Evolutionary conservation across 2,888 invertebrate genomes (phyloP), one percentile per base, ranked within the genome.

Genomic region (Uloborus plumipes): DNA sequence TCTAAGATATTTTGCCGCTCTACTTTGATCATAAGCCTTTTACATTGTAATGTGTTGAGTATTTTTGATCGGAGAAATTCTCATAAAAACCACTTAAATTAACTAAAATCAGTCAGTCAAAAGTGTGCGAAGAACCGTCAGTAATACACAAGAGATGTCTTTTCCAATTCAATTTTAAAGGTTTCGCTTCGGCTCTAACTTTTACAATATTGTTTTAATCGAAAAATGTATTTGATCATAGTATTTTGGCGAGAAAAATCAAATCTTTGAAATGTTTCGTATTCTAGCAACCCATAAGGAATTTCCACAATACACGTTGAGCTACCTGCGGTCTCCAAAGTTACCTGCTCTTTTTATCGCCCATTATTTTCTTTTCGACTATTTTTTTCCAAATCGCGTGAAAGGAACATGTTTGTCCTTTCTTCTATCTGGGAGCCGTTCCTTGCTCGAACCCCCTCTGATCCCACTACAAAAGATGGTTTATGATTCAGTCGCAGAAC

Each of bases 401-500:
- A 75, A 81, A 81, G 75, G 74, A 31, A 39, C 58, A 31, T 69
- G 73, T 81, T 81, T 74, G 74, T 64, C 39, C 74, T 49, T 59
- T 70, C 39, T 26, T 71, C 49, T 39, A 20, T 50, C 11, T 4
- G 59, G 71, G 22, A 61, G 39, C 39, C 39, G 9, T 39, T 39
- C 39, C 39, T 39, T 39, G 39, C 59, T 49, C 50, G 26, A 47
- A 62, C 61, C 67, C 70, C 47, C 64, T n/a, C 9, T 14, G 26
- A 55, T 20, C 61, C 39, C 55, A 18, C 49, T 11, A 20, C 74
- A 69, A 81, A 81, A 55, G 70, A 49, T 31, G 74, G 74, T 81
- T 70, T 81, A 75, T 81, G 69, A 75, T 74, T 81, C 80, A 49
- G 61, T 61, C 62, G 50, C 73, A 67, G 62, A 69, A 80, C 73